Base-by-base conservation (phyloP, 2,113 vertebrate genomes). In the Dicerorhinus sumatrensis region DNA sequence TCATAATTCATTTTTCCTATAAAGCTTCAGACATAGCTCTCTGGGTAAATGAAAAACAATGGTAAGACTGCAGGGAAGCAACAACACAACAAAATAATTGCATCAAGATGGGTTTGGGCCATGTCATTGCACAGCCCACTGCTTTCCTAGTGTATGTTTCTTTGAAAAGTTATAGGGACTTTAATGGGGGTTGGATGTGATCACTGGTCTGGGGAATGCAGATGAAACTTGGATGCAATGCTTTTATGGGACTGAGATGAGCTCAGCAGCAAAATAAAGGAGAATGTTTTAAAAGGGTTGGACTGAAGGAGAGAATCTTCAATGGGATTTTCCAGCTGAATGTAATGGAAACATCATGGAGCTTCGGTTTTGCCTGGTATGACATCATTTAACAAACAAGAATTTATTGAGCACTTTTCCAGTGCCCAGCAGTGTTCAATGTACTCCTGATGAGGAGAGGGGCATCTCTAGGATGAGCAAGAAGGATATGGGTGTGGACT, bases 1-100 rank as follows among this genome's bases (percentile, higher is more conserved):
- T 86, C 95, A 23, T 89, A 80, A 81, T 69, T 96, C 96, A 90
- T 81, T 89, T 87, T 92, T 91, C 92, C 89, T 81, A 8, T 94
- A 79, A 96, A 96, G 87, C 90, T 81, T 94, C 79, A 90, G 89
- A 85, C 72, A 10, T 23, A 54, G 75, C 63, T 89, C 42, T 84
- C 62, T 93, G 58, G 46, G 46, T 80, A 39, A 72, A 86, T 14
- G 58, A 72, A 65, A 89, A 95, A 96, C 93, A 95, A 73, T 81
- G 76, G 77, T 11, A 51, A 27, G 67, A 51, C 73, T 72, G 21
- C 27, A n/a, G 86, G 17, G 62, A 91, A 80, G 77, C 63, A 46
- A 27, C 9, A 14, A 73, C 79, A 90, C 31, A 62, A 82, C 83
- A 89, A 92, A 73, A 58, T 95, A 94, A 97, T 97, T 90, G 79